Conservation (phyloP, 1,140 invertebrate genomes). For the Orchesella cincta region DNA sequence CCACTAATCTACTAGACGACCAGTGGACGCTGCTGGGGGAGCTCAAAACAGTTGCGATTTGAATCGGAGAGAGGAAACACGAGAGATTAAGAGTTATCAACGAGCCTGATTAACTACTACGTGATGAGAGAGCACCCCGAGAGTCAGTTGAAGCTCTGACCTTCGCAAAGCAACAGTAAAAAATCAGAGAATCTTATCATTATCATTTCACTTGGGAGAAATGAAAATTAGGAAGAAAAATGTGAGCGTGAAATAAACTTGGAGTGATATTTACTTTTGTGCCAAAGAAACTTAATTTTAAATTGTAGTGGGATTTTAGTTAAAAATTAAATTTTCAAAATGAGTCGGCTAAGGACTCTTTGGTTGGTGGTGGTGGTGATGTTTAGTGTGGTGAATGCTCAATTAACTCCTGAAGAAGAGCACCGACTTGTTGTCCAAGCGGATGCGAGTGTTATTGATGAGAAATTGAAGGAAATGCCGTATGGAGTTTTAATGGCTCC, state of each 20-base stretch:
- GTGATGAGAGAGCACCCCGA: too few species aligned
- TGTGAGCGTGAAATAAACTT: not conserved
- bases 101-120: too few species aligned
- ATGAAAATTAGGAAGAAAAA: not conserved
- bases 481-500: conserved; percentile 38
- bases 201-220: too few species aligned
- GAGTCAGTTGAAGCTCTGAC: too few species aligned
- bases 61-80: too few species aligned
- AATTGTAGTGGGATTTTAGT: not conserved
- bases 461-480: conserved; percentile 46
- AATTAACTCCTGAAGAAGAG: conserved; percentile 41
- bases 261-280: too few species aligned
- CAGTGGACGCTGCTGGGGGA: too few species aligned
- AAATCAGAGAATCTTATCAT: too few species aligned
- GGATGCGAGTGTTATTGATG: conserved; percentile 47
- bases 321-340: not conserved
- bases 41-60: too few species aligned
- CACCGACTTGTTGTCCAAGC: conserved; percentile 42
- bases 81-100: too few species aligned
- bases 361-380: not conserved
- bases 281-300: too few species aligned
- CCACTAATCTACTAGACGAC: conserved; percentile 13
- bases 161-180: too few species aligned
- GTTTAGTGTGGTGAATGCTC: not conserved
- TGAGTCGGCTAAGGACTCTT: conserved; percentile 14